phyloP scores from a whole-genome alignment of 1,140 invertebrate genomes.

The Trichonephila clavipes region DNA sequence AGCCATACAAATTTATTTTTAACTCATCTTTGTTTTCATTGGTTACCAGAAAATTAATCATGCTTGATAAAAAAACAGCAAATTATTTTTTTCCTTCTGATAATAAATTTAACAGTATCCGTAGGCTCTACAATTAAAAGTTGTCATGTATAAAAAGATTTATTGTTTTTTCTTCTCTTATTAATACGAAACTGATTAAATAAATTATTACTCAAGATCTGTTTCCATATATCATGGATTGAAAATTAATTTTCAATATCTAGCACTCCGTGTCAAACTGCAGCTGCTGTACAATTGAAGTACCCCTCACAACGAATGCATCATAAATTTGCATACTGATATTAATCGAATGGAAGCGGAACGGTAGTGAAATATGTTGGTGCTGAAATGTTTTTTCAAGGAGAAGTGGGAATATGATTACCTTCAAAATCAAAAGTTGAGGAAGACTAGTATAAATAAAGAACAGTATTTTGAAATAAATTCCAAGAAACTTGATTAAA shows the following conservation, averaged over 20 bases:
- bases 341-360: slow-evolving; percentile 59
- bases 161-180: not conserved
- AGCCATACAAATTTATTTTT: no score
- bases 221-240: not conserved
- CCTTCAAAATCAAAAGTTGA: slow-evolving; percentile 26
- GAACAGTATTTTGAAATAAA: slow-evolving; percentile 66
- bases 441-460: slow-evolving; percentile 45
- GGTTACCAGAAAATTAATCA: no score
- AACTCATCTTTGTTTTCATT: no score
- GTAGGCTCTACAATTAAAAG: not conserved
- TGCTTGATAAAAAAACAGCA: not conserved
- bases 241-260: slow-evolving; percentile 66
- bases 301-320: slow-evolving; percentile 16
- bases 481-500: slow-evolving; percentile 49
- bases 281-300: slow-evolving; percentile 41
- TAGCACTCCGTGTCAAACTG: slow-evolving; percentile 11
- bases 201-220: not conserved
- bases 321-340: slow-evolving; percentile 72
- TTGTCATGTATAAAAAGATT: not conserved
- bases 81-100: not conserved
- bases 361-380: slow-evolving; percentile 9
- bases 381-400: slow-evolving; percentile 8
- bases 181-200: not conserved
- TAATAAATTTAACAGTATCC: not conserved
- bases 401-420: slow-evolving; percentile 40